Percentiles rank a stretch among this genome's conserved stretches.
phyloP scores from a whole-genome alignment of 2,797 vertebrate genomes.

The Darevskia mixta region DNA sequence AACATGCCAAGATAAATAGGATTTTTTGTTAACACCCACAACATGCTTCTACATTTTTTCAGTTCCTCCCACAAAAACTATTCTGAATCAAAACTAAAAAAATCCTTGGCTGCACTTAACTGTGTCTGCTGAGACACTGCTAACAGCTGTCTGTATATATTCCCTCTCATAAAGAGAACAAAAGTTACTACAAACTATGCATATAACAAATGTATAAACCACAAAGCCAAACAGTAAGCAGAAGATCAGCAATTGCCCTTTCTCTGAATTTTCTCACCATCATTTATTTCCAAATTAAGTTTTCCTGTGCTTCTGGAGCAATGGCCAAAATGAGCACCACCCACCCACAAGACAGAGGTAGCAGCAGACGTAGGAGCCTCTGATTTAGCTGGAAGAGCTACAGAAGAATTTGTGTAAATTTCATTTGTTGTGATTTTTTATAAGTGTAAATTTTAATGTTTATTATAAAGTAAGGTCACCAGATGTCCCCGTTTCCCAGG shows the following conservation, averaged over 20 bases:
- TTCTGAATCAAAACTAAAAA: constrained; percentile 57
- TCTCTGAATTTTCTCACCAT: neutral
- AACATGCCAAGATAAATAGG: constrained; percentile 62
- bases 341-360: neutral
- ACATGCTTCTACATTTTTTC: constrained; percentile 61
- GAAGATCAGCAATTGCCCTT: neutral
- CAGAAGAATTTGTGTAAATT: neutral
- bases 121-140: constrained; percentile 38
- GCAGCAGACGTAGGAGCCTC: too few relatives aligned
- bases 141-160: neutral
- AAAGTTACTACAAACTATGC: constrained; percentile 27
- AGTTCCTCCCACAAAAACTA: constrained; percentile 56
- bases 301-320: neutral
- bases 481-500: too few relatives aligned
- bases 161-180: constrained; percentile 15
- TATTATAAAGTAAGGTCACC: neutral
- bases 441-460: neutral
- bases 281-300: neutral
- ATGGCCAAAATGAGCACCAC: neutral
- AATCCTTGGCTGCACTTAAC: constrained; percentile 58
- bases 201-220: neutral
- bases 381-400: too few relatives aligned
- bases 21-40: constrained; percentile 56
- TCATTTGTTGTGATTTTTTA: neutral
- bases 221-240: neutral